Evolutionary conservation across 2,797 vertebrate genomes (phyloP).

Genomic region (Pyrocephalus nanus): DNA sequence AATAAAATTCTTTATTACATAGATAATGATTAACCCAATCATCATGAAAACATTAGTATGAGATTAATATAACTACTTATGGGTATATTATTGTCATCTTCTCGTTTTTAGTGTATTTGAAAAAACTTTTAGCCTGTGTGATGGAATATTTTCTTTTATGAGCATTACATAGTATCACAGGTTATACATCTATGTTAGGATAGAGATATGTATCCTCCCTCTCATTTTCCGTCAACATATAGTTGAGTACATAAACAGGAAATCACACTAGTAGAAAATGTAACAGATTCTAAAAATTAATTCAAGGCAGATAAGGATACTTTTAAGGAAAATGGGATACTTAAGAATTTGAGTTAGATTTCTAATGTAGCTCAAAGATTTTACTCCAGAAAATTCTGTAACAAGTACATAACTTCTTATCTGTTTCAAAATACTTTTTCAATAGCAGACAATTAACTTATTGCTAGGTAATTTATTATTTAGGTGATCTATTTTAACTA

Average conservation of each 20-base stretch:
- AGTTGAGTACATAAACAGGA: background rate
- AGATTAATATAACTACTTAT: background rate
- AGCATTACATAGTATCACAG: background rate
- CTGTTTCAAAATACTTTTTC: background rate
- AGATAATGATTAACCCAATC: background rate
- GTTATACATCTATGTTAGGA: background rate
- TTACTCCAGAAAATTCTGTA: background rate
- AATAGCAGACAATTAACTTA: background rate
- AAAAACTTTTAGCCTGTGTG: accelerated
- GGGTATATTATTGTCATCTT: background rate
- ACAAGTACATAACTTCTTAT: background rate
- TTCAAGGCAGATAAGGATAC: background rate
- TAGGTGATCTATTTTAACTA: background rate
- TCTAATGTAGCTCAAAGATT: background rate
- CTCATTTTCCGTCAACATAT: background rate
- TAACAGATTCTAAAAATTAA: background rate
- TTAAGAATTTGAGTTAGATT: background rate
- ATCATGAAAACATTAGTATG: background rate
- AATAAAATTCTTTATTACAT: background rate
- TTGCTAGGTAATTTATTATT: background rate
- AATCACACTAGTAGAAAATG: background rate
- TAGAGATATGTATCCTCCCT: background rate
- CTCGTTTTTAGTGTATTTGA: background rate
- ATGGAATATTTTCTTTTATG: background rate
- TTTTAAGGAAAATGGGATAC: background rate